Conservation (phyloP, 2,888 invertebrate genomes). For the Hyposoter didymator region DNA sequence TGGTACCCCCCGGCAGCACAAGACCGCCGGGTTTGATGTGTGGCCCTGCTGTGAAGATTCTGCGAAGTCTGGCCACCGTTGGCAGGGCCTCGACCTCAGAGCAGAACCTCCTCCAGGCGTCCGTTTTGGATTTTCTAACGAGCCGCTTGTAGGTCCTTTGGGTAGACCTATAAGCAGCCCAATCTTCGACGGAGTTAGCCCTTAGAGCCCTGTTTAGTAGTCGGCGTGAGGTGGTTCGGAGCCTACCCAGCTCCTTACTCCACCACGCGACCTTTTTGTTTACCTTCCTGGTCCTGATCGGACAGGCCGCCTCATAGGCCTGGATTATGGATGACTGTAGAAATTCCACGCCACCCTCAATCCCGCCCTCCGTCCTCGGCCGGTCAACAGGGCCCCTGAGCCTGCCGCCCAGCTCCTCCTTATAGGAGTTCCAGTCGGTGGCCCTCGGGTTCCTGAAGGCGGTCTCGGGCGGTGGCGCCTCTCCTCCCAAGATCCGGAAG, state of each 20-base stretch:
- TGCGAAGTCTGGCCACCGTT: too few relatives aligned
- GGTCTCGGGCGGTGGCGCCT: too few relatives aligned
- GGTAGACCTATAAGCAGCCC: neutral
- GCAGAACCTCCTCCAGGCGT: too few relatives aligned
- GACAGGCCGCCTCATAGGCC: slow-evolving; percentile 56
- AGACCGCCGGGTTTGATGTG: too few relatives aligned
- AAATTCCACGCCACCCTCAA: neutral
- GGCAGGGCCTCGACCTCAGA: too few relatives aligned
- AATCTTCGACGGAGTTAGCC: slow-evolving; percentile 18
- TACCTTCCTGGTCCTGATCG: neutral
- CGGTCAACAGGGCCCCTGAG: neutral
- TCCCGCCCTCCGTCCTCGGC: neutral
- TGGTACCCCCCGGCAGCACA: too few relatives aligned
- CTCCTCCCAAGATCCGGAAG: neutral
- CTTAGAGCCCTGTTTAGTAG: slow-evolving; percentile 42
- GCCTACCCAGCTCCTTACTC: slow-evolving; percentile 37
- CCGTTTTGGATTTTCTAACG: too few relatives aligned
- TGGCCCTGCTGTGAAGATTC: too few relatives aligned
- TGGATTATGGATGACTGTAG: slow-evolving; percentile 3
- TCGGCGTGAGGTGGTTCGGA: neutral
- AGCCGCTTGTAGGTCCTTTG: slow-evolving; percentile 34
- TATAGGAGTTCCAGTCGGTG: too few relatives aligned
- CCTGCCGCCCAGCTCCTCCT: neutral
- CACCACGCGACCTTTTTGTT: slow-evolving; percentile 51
- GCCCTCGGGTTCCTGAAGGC: too few relatives aligned